Evolutionary conservation across 2,797 vertebrate genomes (phyloP).

Genomic region (Poeciliopsis infans): DNA sequence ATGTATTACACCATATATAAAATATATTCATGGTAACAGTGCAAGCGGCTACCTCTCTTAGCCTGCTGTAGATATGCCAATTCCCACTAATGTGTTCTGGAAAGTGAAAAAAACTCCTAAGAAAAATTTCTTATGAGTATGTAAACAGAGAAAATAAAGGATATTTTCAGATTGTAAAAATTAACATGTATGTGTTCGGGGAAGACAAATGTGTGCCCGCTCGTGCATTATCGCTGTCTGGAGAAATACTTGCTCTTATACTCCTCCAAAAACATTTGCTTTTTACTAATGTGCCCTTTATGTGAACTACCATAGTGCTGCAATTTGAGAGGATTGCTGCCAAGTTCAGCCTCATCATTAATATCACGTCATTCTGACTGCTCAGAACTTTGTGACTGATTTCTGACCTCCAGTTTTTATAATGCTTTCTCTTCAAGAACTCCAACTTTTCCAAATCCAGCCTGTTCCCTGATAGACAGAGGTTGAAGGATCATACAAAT

Average conservation of each 20-base stretch:
- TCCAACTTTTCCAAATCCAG: neutral
- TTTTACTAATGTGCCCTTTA: neutral
- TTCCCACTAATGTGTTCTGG: neutral
- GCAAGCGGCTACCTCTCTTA: neutral
- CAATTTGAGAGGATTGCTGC: neutral
- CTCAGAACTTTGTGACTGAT: neutral
- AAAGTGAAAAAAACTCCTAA: neutral
- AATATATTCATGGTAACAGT: constrained; percentile 1
- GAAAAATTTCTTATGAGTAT: neutral
- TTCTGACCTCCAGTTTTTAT: neutral
- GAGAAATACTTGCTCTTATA: neutral
- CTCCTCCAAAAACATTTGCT: neutral
- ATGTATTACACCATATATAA: neutral
- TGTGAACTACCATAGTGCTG: neutral
- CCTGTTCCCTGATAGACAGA: neutral
- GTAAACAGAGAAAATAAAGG: neutral
- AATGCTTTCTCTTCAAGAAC: neutral
- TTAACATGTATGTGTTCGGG: neutral
- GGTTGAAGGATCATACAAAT: neutral
- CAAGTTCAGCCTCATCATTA: neutral
- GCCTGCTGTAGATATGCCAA: neutral
- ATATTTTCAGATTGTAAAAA: neutral
- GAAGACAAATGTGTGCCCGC: neutral
- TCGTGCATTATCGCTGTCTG: neutral
- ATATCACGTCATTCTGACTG: neutral